Percentiles rank a stretch among this genome's conserved stretches.
Evolutionary conservation across 2,797 vertebrate genomes (phyloP).

Genomic region (Columba guinea): DNA sequence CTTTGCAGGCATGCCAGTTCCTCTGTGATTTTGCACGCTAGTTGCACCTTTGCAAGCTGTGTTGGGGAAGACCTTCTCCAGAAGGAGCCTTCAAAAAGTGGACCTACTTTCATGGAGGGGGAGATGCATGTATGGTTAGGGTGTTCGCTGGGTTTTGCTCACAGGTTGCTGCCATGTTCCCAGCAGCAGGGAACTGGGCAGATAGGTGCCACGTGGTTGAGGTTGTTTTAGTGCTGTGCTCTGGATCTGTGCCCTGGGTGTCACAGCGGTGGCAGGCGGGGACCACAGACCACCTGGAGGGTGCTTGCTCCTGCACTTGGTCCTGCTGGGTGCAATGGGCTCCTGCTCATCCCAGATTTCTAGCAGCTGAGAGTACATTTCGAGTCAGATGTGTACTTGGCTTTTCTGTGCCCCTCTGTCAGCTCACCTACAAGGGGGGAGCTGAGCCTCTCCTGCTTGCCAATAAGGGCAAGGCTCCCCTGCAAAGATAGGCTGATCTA

Average conservation of each 20-base stretch:
- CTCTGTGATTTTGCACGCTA: not conserved
- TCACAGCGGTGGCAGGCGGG: not conserved
- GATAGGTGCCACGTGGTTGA: not conserved
- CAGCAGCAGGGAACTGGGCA: not conserved
- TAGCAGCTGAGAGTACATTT: not conserved
- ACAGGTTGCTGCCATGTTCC: not conserved
- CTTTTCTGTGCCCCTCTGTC: not conserved
- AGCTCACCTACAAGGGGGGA: not conserved
- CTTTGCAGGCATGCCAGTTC: not conserved
- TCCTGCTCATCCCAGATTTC: not conserved
- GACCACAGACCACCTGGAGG: not conserved
- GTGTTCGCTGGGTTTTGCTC: not conserved
- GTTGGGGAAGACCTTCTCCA: not conserved
- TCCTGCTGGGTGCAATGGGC: not conserved
- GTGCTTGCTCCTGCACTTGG: not conserved
- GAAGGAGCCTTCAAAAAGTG: not conserved
- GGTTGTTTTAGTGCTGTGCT: not conserved
- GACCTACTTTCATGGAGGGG: not conserved
- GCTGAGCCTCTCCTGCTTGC: not conserved
- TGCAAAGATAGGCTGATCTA: not conserved
- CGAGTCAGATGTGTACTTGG: not conserved
- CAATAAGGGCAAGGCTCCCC: not conserved
- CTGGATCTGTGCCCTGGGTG: not conserved
- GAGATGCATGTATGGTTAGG: not conserved
- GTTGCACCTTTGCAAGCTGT: not conserved